A percentile compares a stretch with the other conserved stretches of the same genome.
Conservation (phyloP, 1,140 invertebrate genomes). For the Tetragonula clypearis region DNA sequence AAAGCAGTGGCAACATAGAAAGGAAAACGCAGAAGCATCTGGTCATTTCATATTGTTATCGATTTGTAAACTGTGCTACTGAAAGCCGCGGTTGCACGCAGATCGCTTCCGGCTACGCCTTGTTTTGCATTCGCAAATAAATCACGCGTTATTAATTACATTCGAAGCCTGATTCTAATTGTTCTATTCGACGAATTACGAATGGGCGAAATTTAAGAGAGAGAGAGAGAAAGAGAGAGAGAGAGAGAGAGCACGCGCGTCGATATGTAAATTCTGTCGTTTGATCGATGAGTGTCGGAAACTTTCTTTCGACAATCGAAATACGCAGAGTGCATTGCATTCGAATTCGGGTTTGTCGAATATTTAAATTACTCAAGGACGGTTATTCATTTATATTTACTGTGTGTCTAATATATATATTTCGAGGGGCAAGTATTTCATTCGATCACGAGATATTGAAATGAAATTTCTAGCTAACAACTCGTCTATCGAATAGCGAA, state of each 20-base stretch:
- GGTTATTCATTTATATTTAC: too few species aligned
- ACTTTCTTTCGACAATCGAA: too few species aligned
- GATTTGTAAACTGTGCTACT: slow-evolving; percentile 8
- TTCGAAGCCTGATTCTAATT: background rate
- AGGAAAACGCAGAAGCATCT: background rate
- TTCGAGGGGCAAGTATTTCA: too few species aligned
- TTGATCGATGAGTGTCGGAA: background rate
- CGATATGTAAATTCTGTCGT: background rate
- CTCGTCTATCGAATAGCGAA: background rate
- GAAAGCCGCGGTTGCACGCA: slow-evolving; percentile 6
- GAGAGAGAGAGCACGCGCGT: background rate
- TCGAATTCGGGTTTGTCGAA: background rate
- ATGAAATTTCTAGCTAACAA: background rate
- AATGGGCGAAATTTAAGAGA: background rate
- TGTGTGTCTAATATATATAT: too few species aligned
- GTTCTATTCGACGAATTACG: background rate
- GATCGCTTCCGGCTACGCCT: slow-evolving; percentile 6
- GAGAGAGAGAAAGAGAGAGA: too few species aligned
- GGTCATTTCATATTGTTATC: slow-evolving; percentile 2
- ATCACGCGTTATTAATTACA: background rate
- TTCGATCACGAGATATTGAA: too few species aligned
- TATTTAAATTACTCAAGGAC: too few species aligned
- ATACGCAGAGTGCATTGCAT: background rate
- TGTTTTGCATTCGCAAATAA: slow-evolving; percentile 15
- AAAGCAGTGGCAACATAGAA: background rate